Evolutionary conservation across 2,888 invertebrate genomes (phyloP), one percentile per base, ranked within the genome.

Genomic region (Linnaemya vulpina): DNA sequence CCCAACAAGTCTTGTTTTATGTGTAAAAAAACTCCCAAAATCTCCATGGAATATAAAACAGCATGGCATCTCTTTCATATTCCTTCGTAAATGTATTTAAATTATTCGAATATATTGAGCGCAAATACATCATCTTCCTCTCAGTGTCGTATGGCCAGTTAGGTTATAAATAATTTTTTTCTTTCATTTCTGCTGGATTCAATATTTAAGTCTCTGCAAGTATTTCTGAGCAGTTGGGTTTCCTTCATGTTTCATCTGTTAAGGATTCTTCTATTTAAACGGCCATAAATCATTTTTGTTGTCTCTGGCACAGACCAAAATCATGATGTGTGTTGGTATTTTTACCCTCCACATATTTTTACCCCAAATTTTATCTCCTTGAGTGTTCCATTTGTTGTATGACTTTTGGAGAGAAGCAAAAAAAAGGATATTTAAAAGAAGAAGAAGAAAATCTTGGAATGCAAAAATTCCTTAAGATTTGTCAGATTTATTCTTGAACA

Each of bases 231-330:
- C 10, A 20, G 35, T 68, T 68, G n/a, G 62, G 35, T 17, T 60
- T 51, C 10, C 46, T 9, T 68, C n/a, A n/a, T n/a, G n/a, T n/a
- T n/a, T n/a, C 53, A 63, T 70, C 68, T 67, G 40, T 76, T 71
- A 68, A 53, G 73, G 65, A 60, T 79, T 63, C 62, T 70, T 17
- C 15, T 43, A 60, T 62, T 78, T 63, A 1, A 74, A 79, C 13
- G 62, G 63, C 46, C 68, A 87, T 87, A 87, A 87, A 87, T 87
- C 87, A 87, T 87, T 87, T 84, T 84, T 84, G 83, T 83, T 83
- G 79, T 84, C 83, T 78, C 53, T 51, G 62, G 78, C 78, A 81
- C 81, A 70, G 46, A 40, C 40, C 40, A 40, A 40, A 62, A n/a
- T n/a, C n/a, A n/a, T 71, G 75, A 55, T 53, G 40, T 20, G 51